Evolutionary conservation across 2,888 invertebrate genomes (phyloP).

Genomic region (Anthrax anthrax): DNA sequence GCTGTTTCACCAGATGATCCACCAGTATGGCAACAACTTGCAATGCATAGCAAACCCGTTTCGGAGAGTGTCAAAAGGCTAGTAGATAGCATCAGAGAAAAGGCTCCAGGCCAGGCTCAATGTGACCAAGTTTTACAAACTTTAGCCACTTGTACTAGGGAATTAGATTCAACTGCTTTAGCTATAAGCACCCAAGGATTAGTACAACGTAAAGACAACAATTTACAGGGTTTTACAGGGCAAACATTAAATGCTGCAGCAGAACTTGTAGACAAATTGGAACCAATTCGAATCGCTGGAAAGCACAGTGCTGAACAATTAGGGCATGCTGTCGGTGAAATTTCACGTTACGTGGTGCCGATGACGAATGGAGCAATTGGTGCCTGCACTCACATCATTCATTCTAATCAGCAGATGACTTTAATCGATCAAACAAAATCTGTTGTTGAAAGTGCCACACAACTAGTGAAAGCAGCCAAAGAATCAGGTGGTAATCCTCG

Average conservation of each 20-base stretch:
- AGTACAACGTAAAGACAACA: slow-evolving; percentile 51
- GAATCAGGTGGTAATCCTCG: slow-evolving; percentile 89
- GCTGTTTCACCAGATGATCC: slow-evolving; percentile 84
- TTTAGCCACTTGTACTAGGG: slow-evolving; percentile 58
- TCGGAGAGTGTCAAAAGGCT: slow-evolving; percentile 93
- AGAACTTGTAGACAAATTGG: slow-evolving; percentile 71
- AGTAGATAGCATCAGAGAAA: slow-evolving; percentile 83
- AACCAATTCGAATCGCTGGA: slow-evolving; percentile 71
- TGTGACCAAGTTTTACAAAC: slow-evolving; percentile 73
- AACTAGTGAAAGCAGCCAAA: slow-evolving; percentile 70
- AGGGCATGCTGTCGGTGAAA: slow-evolving; percentile 70
- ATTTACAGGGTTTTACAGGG: slow-evolving; percentile 60
- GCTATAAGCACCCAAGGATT: slow-evolving; percentile 76
- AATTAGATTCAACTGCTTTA: slow-evolving; percentile 75
- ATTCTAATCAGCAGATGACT: slow-evolving; percentile 73
- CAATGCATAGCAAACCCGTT: slow-evolving; percentile 86
- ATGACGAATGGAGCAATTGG: slow-evolving; percentile 72
- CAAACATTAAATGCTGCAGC: slow-evolving; percentile 65
- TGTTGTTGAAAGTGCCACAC: slow-evolving; percentile 82
- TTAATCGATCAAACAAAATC: slow-evolving; percentile 87
- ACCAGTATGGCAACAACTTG: slow-evolving; percentile 85
- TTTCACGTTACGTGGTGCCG: slow-evolving; percentile 69
- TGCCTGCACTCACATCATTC: slow-evolving; percentile 77
- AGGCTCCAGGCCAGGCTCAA: slow-evolving; percentile 91
- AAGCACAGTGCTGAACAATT: slow-evolving; percentile 85